These are phyloP conservation scores for Sceliomorpha sp. DNA, from an alignment of 2,888 invertebrate genomes.

Conservation along the genomic window DNA sequence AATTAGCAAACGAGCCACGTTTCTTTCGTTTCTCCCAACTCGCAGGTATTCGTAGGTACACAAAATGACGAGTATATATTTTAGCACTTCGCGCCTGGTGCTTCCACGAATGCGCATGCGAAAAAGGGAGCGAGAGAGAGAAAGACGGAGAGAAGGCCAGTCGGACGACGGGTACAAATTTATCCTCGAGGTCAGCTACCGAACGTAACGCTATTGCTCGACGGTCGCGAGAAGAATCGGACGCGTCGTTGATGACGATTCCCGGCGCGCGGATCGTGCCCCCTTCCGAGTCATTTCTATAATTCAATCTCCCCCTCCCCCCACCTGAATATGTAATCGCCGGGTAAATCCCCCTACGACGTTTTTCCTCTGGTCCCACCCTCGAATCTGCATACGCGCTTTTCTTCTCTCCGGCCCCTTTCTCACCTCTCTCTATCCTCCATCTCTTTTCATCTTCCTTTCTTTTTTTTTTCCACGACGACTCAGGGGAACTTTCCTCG, in stretches of 20 bases:
- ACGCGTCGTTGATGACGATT: conserved; percentile 46
- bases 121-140: too few relatives aligned
- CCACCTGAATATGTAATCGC: too few relatives aligned
- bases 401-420: too few relatives aligned
- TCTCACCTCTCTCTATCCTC: too few relatives aligned
- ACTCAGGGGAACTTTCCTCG: too few relatives aligned
- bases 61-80: conserved; percentile 27
- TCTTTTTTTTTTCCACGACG: too few relatives aligned
- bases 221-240: conserved; percentile 39
- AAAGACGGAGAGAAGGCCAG: conserved; percentile 54
- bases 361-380: too few relatives aligned
- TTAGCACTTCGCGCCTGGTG: conserved; percentile 36
- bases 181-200: conserved; percentile 58
- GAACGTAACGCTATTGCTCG: conserved; percentile 54
- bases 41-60: conserved; percentile 8
- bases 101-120: conserved; percentile 47
- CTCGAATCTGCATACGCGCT: too few relatives aligned
- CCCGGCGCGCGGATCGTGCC: conserved; percentile 28
- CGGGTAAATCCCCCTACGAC: too few relatives aligned
- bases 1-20: too few relatives aligned
- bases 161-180: conserved; percentile 55
- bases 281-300: conserved; percentile 22
- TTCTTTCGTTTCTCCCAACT: too few relatives aligned
- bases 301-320: conserved; percentile 19
- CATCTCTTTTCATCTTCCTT: too few relatives aligned